Base-by-base conservation (phyloP, 2,888 invertebrate species). In the Incurvaria masculella region DNA sequence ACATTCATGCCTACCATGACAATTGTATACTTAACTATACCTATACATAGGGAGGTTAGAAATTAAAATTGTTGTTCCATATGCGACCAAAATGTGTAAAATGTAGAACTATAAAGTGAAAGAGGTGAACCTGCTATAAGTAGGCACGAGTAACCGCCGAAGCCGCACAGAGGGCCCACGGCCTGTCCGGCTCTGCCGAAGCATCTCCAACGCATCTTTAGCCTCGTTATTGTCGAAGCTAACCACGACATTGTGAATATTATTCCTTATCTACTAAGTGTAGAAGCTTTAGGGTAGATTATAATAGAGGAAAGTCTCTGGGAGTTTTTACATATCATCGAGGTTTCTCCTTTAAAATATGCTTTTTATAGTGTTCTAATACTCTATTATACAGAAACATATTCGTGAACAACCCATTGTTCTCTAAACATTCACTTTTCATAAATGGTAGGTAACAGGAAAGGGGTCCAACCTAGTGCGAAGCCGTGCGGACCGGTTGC, bases 301-400 rank as follows among this genome's bases (percentile, higher is more conserved):
- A 49, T 72, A 72, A 72, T 68, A 55, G 64, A 66, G 72, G 72
- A 72, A 62, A 72, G 69, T 66, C 74, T 74, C 72, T 65, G 33
- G 63, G 75, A 75, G 76, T 74, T 73, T 71, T 72, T 65, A 78
- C 76, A 78, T 78, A 78, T 78, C 76, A 78, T 69, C 73, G 72
- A 74, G 72, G 72, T 73, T 73, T 76, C 75, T 76, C 76, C 74
- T 71, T 65, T 8, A 33, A 33, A 4, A 8, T 8, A 33, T 33
- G 33, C 33, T 33, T 33, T 33, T 14, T 8, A 33, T 33, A 33
- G 33, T 33, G 3, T n/a, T 14, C 11, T 33, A 4, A 14, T 33
- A 14, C 3, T 33, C 14, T 33, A 4, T 33, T 3, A 14, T 33
- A 33, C 33, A 14, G 33, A 33, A 33, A 33, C 14, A 33, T 33